Evolutionary conservation across 1,140 invertebrate species (phyloP), one percentile per base, ranked within the genome.

Genomic region (Monochamus saltuarius): DNA sequence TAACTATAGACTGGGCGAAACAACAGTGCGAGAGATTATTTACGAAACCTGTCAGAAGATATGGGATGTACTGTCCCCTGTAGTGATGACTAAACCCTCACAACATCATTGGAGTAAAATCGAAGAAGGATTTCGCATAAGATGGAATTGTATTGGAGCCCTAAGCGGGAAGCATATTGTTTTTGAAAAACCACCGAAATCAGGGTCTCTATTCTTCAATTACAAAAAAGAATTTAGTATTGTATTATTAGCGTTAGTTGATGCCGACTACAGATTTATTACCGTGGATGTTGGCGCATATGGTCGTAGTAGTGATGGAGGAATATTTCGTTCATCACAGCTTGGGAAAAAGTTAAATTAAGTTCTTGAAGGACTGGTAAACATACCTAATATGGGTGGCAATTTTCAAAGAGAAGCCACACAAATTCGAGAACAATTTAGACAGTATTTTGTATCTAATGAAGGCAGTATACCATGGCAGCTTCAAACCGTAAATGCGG

Each of bases 101-200:
- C 13, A 29, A 35, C 8, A 62, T 7, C 16, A 34, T 4, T 62
- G 63, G 60, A 49, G 40, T n/a, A n/a, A n/a, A n/a, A n/a, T n/a
- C n/a, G n/a, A n/a, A n/a, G n/a, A n/a, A n/a, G n/a, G n/a, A n/a
- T n/a, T n/a, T n/a, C n/a, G n/a, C n/a, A n/a, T n/a, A 50, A 55
- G 40, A 37, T 45, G 61, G 14, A 70, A 77, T 49, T 81, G 78
- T 63, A 51, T 80, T 34, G 77, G 78, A n/a, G 74, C 77, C 4
- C 59, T 83, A 14, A 77, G 81, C 66, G 79, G 76, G 9, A 81
- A 80, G 67, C 77, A 79, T 66, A 65, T 79, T 3, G 65, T 54
- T 43, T 71, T 78, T 63, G 35, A 62, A 52, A 62, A 65, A 53
- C 78, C 77, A 40, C 19, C 53, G 13, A 73, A 72, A 42, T 68